Percentiles rank a stretch among this genome's conserved stretches.
Evolutionary conservation across 1,140 invertebrate genomes (phyloP).

Genomic region (Pseudomyrmex dendroicus): DNA sequence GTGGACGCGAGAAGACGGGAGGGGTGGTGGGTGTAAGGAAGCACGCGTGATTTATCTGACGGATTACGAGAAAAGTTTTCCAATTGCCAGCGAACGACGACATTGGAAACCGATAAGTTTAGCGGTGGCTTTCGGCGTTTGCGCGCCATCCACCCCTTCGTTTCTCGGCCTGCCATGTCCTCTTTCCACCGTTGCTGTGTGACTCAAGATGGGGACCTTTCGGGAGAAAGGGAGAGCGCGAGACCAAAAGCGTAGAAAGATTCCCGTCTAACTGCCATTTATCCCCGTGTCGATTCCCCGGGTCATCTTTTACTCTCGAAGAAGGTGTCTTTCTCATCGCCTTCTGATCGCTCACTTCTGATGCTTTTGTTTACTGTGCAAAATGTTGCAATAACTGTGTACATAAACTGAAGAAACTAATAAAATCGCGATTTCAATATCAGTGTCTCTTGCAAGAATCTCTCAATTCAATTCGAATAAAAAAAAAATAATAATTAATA

Average conservation of each 20-base stretch:
- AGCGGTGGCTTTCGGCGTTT: conserved; percentile 60
- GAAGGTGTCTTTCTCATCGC: conserved; percentile 46
- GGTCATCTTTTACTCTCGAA: conserved; percentile 55
- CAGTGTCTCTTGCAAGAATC: not conserved
- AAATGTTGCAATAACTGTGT: conserved; percentile 21
- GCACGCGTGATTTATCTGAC: conserved; percentile 76
- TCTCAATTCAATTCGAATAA: too few species aligned
- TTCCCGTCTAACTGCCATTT: conserved; percentile 51
- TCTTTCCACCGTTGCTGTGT: conserved; percentile 4
- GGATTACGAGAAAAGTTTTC: conserved; percentile 79
- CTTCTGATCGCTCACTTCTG: not conserved
- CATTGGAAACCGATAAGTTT: conserved; percentile 78
- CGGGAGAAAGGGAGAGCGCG: not conserved
- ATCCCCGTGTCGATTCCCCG: conserved; percentile 49
- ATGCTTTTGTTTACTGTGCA: not conserved
- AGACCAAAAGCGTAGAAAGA: conserved; percentile 55
- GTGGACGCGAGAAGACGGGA: conserved; percentile 7
- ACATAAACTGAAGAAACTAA: too few species aligned
- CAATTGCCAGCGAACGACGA: conserved; percentile 75
- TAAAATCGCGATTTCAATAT: too few species aligned
- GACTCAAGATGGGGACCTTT: too few species aligned
- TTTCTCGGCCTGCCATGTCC: conserved; percentile 19
- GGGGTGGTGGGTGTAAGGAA: conserved; percentile 24
- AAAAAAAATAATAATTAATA: too few species aligned
- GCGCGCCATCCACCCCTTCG: conserved; percentile 43